A percentile compares a stretch with the other conserved stretches of the same genome.
Evolutionary conservation across 2,888 invertebrate species (phyloP).

Genomic region (Erebia epiphron): DNA sequence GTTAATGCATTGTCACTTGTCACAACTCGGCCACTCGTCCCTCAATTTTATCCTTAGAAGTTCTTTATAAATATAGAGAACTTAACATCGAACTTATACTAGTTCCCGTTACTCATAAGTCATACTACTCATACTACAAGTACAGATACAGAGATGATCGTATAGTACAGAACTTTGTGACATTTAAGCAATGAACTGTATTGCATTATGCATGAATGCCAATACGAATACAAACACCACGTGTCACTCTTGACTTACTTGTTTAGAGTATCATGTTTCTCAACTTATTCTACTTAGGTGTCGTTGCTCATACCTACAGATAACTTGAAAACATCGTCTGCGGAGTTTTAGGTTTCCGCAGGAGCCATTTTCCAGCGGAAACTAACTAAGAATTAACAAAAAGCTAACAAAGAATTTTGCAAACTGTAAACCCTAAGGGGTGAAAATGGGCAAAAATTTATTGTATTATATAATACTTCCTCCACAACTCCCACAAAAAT

Average conservation of each 20-base stretch:
- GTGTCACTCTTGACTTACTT: neutral
- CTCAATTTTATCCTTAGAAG: neutral
- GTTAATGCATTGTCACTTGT: too few species aligned
- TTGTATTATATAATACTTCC: neutral
- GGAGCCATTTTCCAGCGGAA: too few species aligned
- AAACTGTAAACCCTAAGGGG: too few species aligned
- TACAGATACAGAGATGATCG: too few species aligned
- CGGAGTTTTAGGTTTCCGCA: too few species aligned
- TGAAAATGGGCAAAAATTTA: too few species aligned
- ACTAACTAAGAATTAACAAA: too few species aligned
- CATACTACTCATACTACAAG: slow-evolving; percentile 9
- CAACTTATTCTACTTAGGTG: neutral
- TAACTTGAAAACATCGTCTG: neutral
- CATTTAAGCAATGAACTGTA: slow-evolving; percentile 8
- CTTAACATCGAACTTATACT: slow-evolving; percentile 1
- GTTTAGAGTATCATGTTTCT: neutral
- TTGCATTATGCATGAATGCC: slow-evolving; percentile 13
- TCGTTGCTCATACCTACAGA: neutral
- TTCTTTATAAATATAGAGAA: neutral
- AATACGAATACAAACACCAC: slow-evolving; percentile 8
- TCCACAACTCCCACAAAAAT: neutral
- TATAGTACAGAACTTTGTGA: slow-evolving; percentile 10
- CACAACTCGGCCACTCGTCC: too few species aligned
- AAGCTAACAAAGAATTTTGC: too few species aligned
- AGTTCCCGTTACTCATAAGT: neutral